Percentiles rank a stretch among this genome's conserved stretches.
phyloP scores from a whole-genome alignment of 2,797 vertebrate genomes.

The Microcaecilia unicolor region DNA sequence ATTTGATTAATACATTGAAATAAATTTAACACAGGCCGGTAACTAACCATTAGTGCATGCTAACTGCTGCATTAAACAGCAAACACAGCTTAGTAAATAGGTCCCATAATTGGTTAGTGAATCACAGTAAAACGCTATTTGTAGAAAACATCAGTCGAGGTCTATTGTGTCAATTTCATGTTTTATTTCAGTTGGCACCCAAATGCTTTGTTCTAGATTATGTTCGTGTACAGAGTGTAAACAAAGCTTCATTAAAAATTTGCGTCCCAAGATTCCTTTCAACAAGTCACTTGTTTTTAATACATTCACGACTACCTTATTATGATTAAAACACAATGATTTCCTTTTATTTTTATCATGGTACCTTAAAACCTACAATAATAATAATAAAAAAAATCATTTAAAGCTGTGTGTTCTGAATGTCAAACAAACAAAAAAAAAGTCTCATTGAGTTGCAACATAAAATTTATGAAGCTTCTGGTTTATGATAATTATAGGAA shows the following conservation, averaged over 20 bases:
- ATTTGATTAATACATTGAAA: no score
- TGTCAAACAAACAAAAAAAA: slow-evolving; percentile 23
- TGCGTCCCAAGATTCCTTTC: slow-evolving; percentile 29
- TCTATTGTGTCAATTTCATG: slow-evolving; percentile 28
- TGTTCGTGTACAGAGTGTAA: slow-evolving; percentile 29
- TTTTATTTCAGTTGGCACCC: slow-evolving; percentile 48
- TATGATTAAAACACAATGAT: slow-evolving; percentile 38
- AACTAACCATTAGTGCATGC: no score
- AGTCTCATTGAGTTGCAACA: slow-evolving; percentile 37
- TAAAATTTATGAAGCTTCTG: slow-evolving; percentile 47
- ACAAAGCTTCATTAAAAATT: slow-evolving; percentile 29
- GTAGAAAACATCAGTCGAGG: slow-evolving; percentile 36
- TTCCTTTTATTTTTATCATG: slow-evolving; percentile 45
- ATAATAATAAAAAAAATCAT: slow-evolving; percentile 39
- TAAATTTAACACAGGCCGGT: no score
- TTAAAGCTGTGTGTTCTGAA: slow-evolving; percentile 40
- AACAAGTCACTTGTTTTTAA: slow-evolving; percentile 24
- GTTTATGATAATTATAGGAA: slow-evolving; percentile 46
- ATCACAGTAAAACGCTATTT: no score
- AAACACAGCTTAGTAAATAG: no score
- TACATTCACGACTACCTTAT: slow-evolving; percentile 38
- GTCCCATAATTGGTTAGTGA: no score
- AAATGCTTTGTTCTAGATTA: slow-evolving; percentile 28
- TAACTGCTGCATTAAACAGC: no score
- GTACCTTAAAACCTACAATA: slow-evolving; percentile 31